Conservation (phyloP, 2,888 invertebrate species). For the Orthosia gracilis region DNA sequence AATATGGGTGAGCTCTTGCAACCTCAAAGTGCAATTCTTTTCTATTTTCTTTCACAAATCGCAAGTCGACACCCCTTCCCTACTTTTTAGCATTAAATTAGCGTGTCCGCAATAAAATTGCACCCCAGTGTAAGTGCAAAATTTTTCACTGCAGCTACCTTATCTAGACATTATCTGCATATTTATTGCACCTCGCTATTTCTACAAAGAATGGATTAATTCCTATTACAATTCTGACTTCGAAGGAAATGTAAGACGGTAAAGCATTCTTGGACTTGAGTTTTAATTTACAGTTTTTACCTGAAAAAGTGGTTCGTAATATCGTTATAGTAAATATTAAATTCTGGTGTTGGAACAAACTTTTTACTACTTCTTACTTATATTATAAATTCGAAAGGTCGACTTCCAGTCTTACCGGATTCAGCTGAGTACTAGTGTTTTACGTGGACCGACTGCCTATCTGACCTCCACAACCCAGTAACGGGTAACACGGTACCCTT, state of each 20-base stretch:
- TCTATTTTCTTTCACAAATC: constrained; percentile 6
- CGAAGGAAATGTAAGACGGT: constrained; percentile 41
- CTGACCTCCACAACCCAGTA: too few relatives aligned
- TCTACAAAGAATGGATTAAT: constrained; percentile 52
- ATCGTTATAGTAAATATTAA: constrained; percentile 12
- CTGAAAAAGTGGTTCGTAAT: constrained; percentile 11
- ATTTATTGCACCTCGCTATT: constrained; percentile 58
- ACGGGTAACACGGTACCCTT: too few relatives aligned
- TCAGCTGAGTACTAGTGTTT: too few relatives aligned
- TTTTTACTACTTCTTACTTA: not conserved
- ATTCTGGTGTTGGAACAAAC: constrained; percentile 1
- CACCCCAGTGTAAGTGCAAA: constrained; percentile 46
- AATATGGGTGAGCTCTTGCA: not conserved
- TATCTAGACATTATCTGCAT: constrained; percentile 62
- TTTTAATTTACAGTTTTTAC: constrained; percentile 28
- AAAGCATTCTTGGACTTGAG: constrained; percentile 18
- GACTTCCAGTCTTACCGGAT: too few relatives aligned
- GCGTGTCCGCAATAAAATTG: constrained; percentile 59
- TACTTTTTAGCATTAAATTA: constrained; percentile 40
- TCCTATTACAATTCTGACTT: constrained; percentile 53
- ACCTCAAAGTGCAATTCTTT: not conserved
- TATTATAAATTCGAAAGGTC: too few relatives aligned
- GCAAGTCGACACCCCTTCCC: constrained; percentile 2
- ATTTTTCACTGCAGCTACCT: constrained; percentile 61
- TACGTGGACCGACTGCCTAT: too few relatives aligned